Evolutionary conservation across 1,140 invertebrate genomes (phyloP), one percentile per base, ranked within the genome.

Genomic region (Orchesella cincta): DNA sequence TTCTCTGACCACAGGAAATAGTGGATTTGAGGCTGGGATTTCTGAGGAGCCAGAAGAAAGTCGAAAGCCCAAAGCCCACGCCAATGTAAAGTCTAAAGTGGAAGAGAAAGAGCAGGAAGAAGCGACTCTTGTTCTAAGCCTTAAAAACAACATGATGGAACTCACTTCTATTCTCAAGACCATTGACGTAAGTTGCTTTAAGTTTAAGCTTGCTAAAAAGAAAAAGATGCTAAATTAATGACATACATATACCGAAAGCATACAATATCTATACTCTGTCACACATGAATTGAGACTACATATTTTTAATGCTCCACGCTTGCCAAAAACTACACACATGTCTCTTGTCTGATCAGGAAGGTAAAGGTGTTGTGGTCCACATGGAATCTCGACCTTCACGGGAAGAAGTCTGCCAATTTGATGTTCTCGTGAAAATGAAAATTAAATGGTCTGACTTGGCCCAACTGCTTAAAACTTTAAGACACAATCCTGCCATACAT

Each of bases 371-470:
- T 51, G 91, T 98, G 23, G 89, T 91, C 52, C 96, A 98, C 84
- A 88, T 98, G 46, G 96, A 98, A 85, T 95, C 94, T 0, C 90
- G 96, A 8, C 90, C 91, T 2, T 93, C 93, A 0, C 90, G 92
- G 83, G 87, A 87, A 18, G 86, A 90, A 31, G 89, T 88, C n/a
- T 86, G 89, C n/a, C 91, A 93, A 82, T 93, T 94, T 83, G 96
- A 98, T 83, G 90, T 96, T 14, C 88, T 97, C 31, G 88, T 97
- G 16, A 93, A 93, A 84, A 88, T 97, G 31, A 91, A 93, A 83
- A 94, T 97, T 88, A 90, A 91, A 1, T 89, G 92, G 62, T 90
- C 91, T 73, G 91, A 91, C 83, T 87, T 97, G 29, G 86, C 96
- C 14, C 90, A 91, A 77, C 86, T 97, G 74, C 92, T 96, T 79